A percentile compares a stretch with the other conserved stretches of the same genome.
phyloP scores from a whole-genome alignment of 64 coral and sea anemone species.

The Catalaphyllia jardinei region DNA sequence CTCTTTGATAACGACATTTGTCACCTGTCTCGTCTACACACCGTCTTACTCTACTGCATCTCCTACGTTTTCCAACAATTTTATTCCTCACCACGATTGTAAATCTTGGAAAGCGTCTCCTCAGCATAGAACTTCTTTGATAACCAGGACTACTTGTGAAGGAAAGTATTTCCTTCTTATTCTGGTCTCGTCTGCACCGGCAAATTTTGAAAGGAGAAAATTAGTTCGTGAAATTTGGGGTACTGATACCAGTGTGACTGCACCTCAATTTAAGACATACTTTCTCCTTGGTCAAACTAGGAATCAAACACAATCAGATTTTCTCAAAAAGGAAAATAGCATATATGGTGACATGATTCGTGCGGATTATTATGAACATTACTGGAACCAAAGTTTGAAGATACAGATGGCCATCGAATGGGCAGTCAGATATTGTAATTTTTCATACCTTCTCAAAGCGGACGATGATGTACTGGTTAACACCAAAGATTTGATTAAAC shows the following conservation, averaged over 20 bases:
- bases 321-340: conserved; percentile 9
- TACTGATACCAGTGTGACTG: background rate
- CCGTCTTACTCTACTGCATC: too few relatives aligned
- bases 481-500: conserved; percentile 19
- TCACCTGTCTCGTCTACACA: too few relatives aligned
- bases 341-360: conserved; percentile 54
- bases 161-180: background rate
- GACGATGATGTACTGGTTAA: conserved; percentile 69
- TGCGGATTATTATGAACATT: conserved; percentile 42
- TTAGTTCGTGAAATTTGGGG: conserved; percentile 8
- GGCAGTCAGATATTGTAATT: conserved; percentile 55
- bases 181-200: background rate
- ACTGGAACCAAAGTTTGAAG: conserved; percentile 52
- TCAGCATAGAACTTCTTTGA: background rate
- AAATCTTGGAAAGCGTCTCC: background rate
- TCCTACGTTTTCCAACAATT: too few relatives aligned
- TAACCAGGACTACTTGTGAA: background rate
- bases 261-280: conserved; percentile 29
- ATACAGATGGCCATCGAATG: conserved; percentile 60
- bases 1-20: too few relatives aligned
- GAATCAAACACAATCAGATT: conserved; percentile 23
- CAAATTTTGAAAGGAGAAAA: background rate
- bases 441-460: conserved; percentile 55
- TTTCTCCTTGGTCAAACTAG: conserved; percentile 53
- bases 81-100: background rate